phyloP scores from a whole-genome alignment of 2,888 invertebrate species.

The Oscheius sp. region DNA sequence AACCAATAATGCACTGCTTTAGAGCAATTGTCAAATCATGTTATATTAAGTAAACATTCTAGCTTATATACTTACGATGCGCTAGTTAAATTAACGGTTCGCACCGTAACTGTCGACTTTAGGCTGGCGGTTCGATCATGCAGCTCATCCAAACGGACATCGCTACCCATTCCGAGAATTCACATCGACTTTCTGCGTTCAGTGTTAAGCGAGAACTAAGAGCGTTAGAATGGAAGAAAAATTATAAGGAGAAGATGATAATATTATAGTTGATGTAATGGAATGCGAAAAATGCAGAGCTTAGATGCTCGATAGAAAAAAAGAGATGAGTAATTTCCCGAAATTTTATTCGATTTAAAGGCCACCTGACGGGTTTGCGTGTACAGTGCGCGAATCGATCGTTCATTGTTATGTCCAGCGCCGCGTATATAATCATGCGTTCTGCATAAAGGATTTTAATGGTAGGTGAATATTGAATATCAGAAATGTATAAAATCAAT shows the following conservation, averaged over 20 bases:
- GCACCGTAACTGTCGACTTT: slow-evolving; percentile 43
- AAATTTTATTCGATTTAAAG: not conserved
- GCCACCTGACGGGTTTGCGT: slow-evolving; percentile 21
- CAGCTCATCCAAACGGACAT: slow-evolving; percentile 34
- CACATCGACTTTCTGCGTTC: slow-evolving; percentile 15
- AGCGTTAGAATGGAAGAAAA: slow-evolving; percentile 10
- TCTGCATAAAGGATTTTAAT: not conserved
- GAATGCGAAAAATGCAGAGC: not conserved
- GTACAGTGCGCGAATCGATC: slow-evolving; percentile 30
- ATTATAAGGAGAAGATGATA: not conserved
- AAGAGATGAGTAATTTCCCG: not conserved
- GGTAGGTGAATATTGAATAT: not conserved
- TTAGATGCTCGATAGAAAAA: not conserved
- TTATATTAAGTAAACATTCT: not conserved
- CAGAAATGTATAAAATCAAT: not conserved
- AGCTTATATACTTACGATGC: slow-evolving; percentile 40
- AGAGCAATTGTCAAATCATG: not conserved
- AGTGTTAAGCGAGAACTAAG: too few relatives aligned
- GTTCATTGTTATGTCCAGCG: slow-evolving; percentile 24
- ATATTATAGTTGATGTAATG: not conserved
- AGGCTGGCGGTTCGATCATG: slow-evolving; percentile 44
- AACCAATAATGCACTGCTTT: not conserved
- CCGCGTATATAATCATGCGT: slow-evolving; percentile 20
- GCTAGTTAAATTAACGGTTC: slow-evolving; percentile 35
- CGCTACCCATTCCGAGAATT: slow-evolving; percentile 27